Evolutionary conservation across 1,140 invertebrate species (phyloP).

Genomic region (Pogonomyrmex barbatus): DNA sequence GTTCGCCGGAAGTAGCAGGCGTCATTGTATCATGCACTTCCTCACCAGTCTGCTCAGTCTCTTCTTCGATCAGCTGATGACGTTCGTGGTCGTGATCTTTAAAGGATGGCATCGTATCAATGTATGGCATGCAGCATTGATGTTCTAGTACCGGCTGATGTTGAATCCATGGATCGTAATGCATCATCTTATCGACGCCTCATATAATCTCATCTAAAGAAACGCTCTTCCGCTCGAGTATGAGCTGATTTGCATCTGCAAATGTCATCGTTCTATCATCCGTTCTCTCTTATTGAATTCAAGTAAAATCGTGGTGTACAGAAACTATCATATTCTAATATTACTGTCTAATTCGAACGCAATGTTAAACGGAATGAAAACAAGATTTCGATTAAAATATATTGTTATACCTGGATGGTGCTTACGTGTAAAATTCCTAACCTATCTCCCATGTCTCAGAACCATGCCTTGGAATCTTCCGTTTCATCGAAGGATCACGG

Average conservation of each 20-base stretch:
- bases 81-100: conserved; percentile 70
- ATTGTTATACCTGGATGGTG: background rate
- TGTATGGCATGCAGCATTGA: conserved; percentile 79
- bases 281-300: background rate
- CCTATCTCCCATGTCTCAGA: conserved; percentile 43
- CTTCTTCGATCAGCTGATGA: conserved; percentile 76
- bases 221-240: background rate
- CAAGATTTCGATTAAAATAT: background rate
- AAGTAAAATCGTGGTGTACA: background rate
- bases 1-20: conserved; percentile 83
- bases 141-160: conserved; percentile 79
- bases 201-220: conserved; percentile 14
- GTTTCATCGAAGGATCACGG: background rate
- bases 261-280: background rate
- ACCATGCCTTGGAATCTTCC: background rate
- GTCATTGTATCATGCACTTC: conserved; percentile 83
- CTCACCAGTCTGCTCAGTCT: conserved; percentile 80
- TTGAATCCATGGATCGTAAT: conserved; percentile 82
- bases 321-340: background rate
- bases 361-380: background rate
- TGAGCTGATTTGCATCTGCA: background rate
- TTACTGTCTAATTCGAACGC: background rate
- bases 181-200: conserved; percentile 77
- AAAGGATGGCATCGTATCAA: conserved; percentile 76
- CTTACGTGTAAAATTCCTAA: conserved; percentile 40